A percentile compares a stretch with the other conserved stretches of the same genome.
phyloP scores from a whole-genome alignment of 1,140 invertebrate genomes.

The Oncopodura yosiiana region DNA sequence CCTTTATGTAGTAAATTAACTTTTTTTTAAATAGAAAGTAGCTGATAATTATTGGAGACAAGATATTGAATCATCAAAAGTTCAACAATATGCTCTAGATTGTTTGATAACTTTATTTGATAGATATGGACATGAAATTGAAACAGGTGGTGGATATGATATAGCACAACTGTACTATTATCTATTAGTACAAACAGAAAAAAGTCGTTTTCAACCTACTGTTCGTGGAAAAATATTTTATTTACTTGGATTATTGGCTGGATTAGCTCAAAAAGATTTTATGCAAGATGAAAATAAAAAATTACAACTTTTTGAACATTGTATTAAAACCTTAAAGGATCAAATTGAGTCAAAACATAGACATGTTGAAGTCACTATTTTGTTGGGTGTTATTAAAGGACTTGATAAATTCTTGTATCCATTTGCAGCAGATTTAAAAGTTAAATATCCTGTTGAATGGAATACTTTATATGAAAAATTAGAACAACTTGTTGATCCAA shows the following conservation, averaged over 20 bases:
- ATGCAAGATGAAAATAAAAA: background rate
- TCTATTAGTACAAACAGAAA: slow-evolving; percentile 14
- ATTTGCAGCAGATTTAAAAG: slow-evolving; percentile 1
- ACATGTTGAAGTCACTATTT: slow-evolving; percentile 27
- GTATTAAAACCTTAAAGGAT: slow-evolving; percentile 1
- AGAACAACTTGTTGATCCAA: slow-evolving; percentile 30
- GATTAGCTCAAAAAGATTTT: background rate
- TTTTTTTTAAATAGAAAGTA: slow-evolving; percentile 8
- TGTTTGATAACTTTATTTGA: slow-evolving; percentile 17
- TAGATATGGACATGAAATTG: slow-evolving; percentile 7
- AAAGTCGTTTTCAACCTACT: slow-evolving; percentile 22
- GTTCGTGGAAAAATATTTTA: slow-evolving; percentile 32
- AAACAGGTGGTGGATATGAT: slow-evolving; percentile 7
- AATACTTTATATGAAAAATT: slow-evolving; percentile 21
- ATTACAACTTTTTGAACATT: slow-evolving; percentile 16
- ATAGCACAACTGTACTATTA: slow-evolving; percentile 16
- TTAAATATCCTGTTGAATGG: background rate
- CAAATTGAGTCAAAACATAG: slow-evolving; percentile 20
- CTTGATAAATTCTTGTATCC: slow-evolving; percentile 17
- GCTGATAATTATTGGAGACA: slow-evolving; percentile 17
- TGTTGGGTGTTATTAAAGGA: slow-evolving; percentile 22
- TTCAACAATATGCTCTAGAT: slow-evolving; percentile 21
- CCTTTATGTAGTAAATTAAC: background rate
- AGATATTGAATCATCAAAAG: slow-evolving; percentile 13
- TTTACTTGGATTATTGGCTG: slow-evolving; percentile 18